Evolutionary conservation across 2,888 invertebrate species (phyloP).

Genomic region (Phorcus lineatus): DNA sequence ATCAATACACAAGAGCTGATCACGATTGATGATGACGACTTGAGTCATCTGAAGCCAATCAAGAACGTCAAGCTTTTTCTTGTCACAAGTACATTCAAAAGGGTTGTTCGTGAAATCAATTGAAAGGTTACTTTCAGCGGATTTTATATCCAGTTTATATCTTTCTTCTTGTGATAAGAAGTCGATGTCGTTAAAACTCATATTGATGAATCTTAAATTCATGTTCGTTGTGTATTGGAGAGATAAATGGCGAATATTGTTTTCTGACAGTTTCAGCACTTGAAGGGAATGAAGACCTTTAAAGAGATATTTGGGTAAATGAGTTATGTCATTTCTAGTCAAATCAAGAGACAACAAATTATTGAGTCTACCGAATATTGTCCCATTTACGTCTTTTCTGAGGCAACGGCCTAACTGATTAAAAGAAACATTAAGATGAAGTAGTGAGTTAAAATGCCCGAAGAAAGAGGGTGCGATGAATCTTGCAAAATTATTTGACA

Average conservation of each 20-base stretch:
- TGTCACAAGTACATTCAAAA: slow-evolving; percentile 34
- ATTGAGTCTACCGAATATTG: slow-evolving; percentile 13
- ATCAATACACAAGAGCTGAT: background rate
- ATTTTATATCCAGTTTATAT: background rate
- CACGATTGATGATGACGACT: background rate
- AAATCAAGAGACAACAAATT: slow-evolving; percentile 27
- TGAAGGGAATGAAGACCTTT: slow-evolving; percentile 25
- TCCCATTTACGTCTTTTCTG: background rate
- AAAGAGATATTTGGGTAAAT: slow-evolving; percentile 19
- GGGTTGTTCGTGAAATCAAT: slow-evolving; percentile 34
- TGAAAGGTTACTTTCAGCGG: background rate
- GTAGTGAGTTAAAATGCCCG: background rate
- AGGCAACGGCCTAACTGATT: slow-evolving; percentile 2
- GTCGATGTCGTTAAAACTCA: slow-evolving; percentile 16
- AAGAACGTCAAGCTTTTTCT: slow-evolving; percentile 30
- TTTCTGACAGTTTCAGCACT: slow-evolving; percentile 26
- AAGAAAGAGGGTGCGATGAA: slow-evolving; percentile 31
- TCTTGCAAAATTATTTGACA: slow-evolving; percentile 38
- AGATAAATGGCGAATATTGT: slow-evolving; percentile 22
- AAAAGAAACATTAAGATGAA: background rate
- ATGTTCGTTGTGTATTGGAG: background rate
- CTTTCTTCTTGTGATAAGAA: slow-evolving; percentile 24
- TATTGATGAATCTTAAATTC: slow-evolving; percentile 24
- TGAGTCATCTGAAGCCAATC: slow-evolving; percentile 34
- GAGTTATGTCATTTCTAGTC: slow-evolving; percentile 24